These are phyloP conservation scores for Brevimyrus niger DNA, from an alignment of 2,113 vertebrate genomes.

Conservation along the genomic window DNA sequence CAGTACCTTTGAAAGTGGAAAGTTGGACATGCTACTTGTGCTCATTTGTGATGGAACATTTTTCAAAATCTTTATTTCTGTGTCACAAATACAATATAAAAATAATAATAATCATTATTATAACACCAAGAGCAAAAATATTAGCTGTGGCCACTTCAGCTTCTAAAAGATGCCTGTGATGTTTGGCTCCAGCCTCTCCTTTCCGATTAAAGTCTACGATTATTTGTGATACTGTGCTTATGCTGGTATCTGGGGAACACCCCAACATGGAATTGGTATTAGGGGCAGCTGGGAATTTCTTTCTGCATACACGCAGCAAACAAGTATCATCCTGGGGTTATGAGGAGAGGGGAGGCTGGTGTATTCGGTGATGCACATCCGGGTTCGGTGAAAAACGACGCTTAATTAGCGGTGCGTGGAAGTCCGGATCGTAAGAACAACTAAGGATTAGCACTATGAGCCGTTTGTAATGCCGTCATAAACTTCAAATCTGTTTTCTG, in stretches of 20 bases:
- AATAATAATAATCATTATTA: not conserved
- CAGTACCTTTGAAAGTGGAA: not conserved
- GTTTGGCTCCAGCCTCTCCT: not conserved
- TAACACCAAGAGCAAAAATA: not conserved
- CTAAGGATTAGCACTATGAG: not conserved
- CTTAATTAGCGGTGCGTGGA: not conserved
- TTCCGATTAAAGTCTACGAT: not conserved
- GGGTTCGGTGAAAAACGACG: not conserved
- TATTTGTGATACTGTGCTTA: not conserved
- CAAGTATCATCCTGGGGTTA: not conserved
- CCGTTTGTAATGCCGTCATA: not conserved
- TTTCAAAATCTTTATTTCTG: not conserved
- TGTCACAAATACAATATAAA: not conserved
- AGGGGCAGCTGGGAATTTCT: not conserved
- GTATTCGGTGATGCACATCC: not conserved
- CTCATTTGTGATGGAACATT: not conserved
- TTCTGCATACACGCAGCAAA: not conserved
- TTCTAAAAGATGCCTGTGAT: not conserved
- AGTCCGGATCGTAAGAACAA: not conserved
- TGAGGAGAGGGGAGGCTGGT: not conserved
- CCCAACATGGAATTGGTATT: not conserved
- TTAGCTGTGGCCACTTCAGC: not conserved
- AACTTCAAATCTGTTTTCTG: not conserved
- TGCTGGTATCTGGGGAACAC: not conserved
- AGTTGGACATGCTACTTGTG: not conserved